phyloP scores from a whole-genome alignment of 2,797 vertebrate species.

The Nannoperca obscura region DNA sequence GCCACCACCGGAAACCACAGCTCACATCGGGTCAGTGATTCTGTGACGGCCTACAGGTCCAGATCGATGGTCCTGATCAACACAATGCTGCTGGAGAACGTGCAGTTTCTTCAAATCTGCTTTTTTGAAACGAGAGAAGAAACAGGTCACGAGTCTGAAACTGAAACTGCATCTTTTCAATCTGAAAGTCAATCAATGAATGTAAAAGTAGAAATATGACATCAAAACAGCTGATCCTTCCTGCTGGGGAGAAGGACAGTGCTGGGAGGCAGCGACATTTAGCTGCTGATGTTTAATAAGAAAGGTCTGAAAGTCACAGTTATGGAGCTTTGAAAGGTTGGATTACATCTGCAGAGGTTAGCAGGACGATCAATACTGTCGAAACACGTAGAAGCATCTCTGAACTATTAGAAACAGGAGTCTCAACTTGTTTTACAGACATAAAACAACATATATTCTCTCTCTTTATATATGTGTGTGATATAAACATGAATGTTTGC shows the following conservation, averaged over 20 bases:
- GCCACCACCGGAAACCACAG: background rate
- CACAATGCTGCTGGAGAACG: background rate
- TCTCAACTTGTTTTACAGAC: no score
- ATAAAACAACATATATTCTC: no score
- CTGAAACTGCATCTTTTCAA: background rate
- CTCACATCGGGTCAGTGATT: background rate
- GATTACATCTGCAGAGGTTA: background rate
- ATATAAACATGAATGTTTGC: no score
- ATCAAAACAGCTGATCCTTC: background rate
- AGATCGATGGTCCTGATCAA: no score
- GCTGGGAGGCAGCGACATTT: background rate
- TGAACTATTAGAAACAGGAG: background rate
- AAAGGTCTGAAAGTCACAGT: background rate
- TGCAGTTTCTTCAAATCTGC: background rate
- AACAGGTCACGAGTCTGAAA: background rate
- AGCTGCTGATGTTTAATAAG: background rate
- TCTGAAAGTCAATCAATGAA: slow-evolving; percentile 12
- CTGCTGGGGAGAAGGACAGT: background rate
- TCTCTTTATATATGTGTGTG: no score
- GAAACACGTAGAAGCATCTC: background rate
- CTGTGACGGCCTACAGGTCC: background rate
- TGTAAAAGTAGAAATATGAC: slow-evolving; percentile 13
- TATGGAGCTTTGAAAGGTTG: background rate
- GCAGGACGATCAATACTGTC: background rate
- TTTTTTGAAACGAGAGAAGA: background rate